Conservation (phyloP, 92 coral and sea anemone species). For the Galaxea fascicularis region DNA sequence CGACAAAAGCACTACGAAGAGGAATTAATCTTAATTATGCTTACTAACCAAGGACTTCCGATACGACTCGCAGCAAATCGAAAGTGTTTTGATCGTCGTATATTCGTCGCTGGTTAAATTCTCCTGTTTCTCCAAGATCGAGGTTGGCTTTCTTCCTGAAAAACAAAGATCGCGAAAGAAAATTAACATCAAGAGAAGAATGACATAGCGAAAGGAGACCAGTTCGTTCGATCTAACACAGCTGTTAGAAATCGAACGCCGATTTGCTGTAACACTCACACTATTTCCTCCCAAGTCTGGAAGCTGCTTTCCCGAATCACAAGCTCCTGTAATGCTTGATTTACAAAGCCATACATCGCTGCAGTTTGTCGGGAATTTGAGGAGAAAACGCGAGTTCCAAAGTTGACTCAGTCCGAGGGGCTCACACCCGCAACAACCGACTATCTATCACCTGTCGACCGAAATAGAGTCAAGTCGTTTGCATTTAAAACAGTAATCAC, state of each 20-base stretch:
- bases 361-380: neutral
- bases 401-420: neutral
- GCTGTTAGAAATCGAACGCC: neutral
- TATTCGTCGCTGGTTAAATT: slow-evolving; percentile 93
- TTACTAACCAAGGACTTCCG: slow-evolving; percentile 86
- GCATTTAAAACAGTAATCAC: neutral
- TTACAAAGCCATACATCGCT: slow-evolving; percentile 94
- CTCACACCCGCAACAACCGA: neutral
- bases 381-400: neutral
- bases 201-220: neutral
- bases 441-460: neutral
- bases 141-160: slow-evolving; percentile 85
- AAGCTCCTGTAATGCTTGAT: slow-evolving; percentile 93
- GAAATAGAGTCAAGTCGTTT: neutral
- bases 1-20: too few species aligned
- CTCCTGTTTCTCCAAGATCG: slow-evolving; percentile 84
- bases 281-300: slow-evolving; percentile 89
- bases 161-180: neutral
- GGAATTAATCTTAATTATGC: neutral
- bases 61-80: slow-evolving; percentile 83
- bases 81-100: slow-evolving; percentile 95
- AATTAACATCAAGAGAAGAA: neutral
- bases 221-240: neutral
- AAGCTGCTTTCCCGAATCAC: slow-evolving; percentile 87
- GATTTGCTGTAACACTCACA: slow-evolving; percentile 71